Conservation (phyloP, 2,888 invertebrate species). For the Entomobrya proxima region DNA sequence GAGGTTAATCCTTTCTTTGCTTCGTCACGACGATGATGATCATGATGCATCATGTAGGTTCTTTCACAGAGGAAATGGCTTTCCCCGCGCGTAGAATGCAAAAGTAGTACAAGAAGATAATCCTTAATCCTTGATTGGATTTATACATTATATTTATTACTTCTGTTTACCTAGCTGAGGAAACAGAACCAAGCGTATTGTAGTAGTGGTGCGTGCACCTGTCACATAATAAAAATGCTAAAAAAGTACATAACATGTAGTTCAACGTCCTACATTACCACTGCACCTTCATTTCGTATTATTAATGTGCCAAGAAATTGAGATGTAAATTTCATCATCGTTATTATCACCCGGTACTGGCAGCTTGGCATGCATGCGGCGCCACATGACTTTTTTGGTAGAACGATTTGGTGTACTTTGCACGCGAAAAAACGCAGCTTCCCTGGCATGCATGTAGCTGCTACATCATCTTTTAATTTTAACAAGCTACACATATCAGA, state of each 20-base stretch:
- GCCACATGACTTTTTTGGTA: neutral
- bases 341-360: neutral
- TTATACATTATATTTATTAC: neutral
- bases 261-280: neutral
- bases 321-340: neutral
- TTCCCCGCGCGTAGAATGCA: neutral
- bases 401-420: too few species aligned
- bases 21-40: neutral
- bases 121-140: neutral
- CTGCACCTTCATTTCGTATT: too few species aligned
- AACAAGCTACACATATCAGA: neutral
- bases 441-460: neutral
- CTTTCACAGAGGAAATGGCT: neutral
- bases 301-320: neutral
- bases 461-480: constrained; percentile 40
- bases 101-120: neutral
- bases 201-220: neutral
- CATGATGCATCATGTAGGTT: neutral
- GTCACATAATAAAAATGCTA: neutral
- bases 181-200: neutral
- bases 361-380: neutral
- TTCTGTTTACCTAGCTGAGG: neutral
- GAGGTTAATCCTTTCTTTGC: constrained; percentile 12
- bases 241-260: too few species aligned
- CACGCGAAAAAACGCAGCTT: neutral